Base-by-base conservation (phyloP, 2,888 invertebrate species). In the Mesodorylaimus sp. region DNA sequence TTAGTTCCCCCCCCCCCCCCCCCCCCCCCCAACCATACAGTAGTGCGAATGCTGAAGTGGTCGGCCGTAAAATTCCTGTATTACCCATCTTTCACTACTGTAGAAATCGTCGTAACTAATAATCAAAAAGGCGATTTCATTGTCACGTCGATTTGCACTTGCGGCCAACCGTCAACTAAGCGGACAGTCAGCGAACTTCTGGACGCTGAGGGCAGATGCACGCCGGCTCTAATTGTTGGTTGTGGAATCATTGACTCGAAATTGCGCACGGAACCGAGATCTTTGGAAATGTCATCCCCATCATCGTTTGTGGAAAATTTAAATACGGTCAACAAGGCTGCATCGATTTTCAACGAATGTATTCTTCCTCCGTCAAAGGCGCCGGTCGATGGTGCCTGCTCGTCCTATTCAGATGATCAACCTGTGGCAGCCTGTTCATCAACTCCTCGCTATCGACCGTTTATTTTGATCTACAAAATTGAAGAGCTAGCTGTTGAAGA, bases 401-500 rank as follows among this genome's bases (percentile, higher is more conserved):
- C 7, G 16, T 32, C 32, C 10, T 32, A 7, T 7, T 32, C 32
- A 16, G 7, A 7, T 16, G 32, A 10, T 7, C 24, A 42, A 42
- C 24, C 7, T 7, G 10, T 7, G n/a, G 42, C 21, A 10, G 13
- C 16, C 19, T 36, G 36, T 36, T 36, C 19, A 5, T n/a, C 29
- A 29, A 46, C 5, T 37, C 2, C 28, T 26, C 45, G 16, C 10
- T 48, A 42, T 28, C 24, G 48, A 5, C 51, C 51, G 2, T 51
- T 51, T 23, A 19, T 51, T 2, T 27, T 51, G 32, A 43, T 51
- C 32, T 51, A 51, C 48, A 51, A 51, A 32, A 46, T 51, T 36
- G 51, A 51, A 16, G 48, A 51, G 41, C 28, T 32, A 7, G n/a
- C n/a, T n/a, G n/a, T n/a, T n/a, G n/a, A n/a, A n/a, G n/a, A n/a